phyloP scores from a whole-genome alignment of 1,140 invertebrate genomes.

The Myzus persicae region DNA sequence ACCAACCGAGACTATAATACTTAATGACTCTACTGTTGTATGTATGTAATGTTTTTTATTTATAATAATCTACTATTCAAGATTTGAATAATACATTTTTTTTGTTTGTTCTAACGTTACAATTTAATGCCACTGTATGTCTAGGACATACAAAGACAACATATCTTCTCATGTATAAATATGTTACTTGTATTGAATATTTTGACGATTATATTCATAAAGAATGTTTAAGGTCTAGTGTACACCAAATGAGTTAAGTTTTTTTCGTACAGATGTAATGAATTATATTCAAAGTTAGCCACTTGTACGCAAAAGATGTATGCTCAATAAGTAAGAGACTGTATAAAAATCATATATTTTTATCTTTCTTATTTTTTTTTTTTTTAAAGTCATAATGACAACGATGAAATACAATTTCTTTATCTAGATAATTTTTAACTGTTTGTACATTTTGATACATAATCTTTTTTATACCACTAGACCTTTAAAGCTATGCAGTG shows the following conservation, averaged over 20 bases:
- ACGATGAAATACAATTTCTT: neutral
- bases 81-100: neutral
- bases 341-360: neutral
- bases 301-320: neutral
- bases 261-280: neutral
- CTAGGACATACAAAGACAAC: neutral
- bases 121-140: neutral
- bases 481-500: neutral
- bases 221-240: neutral
- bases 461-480: neutral
- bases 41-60: conserved; percentile 19
- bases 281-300: neutral
- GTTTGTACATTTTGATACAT: neutral
- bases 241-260: neutral
- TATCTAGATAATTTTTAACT: neutral
- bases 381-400: neutral
- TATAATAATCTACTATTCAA: neutral
- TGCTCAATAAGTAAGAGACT: conserved; percentile 24
- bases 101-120: neutral
- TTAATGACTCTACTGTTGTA: neutral
- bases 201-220: neutral
- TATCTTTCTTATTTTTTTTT: neutral
- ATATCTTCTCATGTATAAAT: conserved; percentile 9
- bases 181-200: conserved; percentile 14
- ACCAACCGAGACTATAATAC: conserved; percentile 77